Evolutionary conservation across 2,113 vertebrate species (phyloP).

Genomic region (Noctilio leporinus): DNA sequence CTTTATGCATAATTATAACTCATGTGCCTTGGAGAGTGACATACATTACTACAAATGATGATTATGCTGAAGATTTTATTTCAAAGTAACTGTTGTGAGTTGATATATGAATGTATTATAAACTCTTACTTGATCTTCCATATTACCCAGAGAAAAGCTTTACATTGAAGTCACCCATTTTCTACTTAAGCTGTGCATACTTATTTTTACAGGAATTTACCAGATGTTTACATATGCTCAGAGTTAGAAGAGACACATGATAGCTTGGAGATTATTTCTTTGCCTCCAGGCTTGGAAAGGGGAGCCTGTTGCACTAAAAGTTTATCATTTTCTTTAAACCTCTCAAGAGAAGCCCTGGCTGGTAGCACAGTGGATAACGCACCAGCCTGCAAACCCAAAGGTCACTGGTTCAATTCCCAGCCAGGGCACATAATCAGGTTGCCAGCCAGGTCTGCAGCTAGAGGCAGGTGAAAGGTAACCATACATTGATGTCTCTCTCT

Average conservation of each 20-base stretch:
- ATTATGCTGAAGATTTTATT: constrained; percentile 41
- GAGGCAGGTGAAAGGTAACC: too few relatives aligned
- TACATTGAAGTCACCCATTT: background rate
- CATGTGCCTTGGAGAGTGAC: background rate
- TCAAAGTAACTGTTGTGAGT: constrained; percentile 14
- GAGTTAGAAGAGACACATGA: background rate
- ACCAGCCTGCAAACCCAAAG: too few relatives aligned
- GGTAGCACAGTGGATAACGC: too few relatives aligned
- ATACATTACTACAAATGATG: background rate
- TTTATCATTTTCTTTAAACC: background rate
- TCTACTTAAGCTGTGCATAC: background rate
- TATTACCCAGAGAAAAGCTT: background rate
- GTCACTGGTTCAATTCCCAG: too few relatives aligned
- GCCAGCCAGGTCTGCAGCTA: too few relatives aligned
- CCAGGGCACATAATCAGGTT: too few relatives aligned
- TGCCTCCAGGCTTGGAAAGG: background rate
- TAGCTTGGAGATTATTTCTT: background rate
- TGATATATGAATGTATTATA: background rate
- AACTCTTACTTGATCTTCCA: constrained; percentile 1
- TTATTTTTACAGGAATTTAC: background rate
- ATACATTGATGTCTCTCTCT: too few relatives aligned
- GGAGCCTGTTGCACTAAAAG: background rate
- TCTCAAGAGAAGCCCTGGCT: background rate
- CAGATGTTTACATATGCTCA: background rate
- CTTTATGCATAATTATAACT: background rate